Base-by-base conservation (phyloP, 1,140 invertebrate species). In the Rhizoglyphus robini region DNA sequence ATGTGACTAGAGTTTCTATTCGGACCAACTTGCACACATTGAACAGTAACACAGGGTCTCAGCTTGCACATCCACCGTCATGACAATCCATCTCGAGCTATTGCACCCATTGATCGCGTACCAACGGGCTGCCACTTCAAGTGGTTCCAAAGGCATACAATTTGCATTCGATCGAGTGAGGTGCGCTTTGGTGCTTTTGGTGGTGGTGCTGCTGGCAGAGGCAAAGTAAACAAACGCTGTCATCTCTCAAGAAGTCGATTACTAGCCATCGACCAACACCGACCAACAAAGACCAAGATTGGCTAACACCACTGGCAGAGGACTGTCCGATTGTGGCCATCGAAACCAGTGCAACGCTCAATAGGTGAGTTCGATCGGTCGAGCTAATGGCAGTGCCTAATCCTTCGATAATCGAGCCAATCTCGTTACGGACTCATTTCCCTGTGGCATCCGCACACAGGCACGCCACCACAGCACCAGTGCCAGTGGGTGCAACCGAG, bases 221-320 rank as follows among this genome's bases (percentile, higher is more conserved):
- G 51, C 23, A 54, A 54, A 54, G 51, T 54, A 54, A 54, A 54
- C 51, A 54, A 46, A 54, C 51, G 51, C 18, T 41, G 36, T 41
- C 36, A 41, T 41, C 36, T 41, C 51, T 54, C 51, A 54, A 54
- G 51, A 54, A 27, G 51, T 54, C 41, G 41, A 46, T 46, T 23
- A 15, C n/a, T n/a, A n/a, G n/a, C n/a, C n/a, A n/a, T 15, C 41
- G 41, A 15, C 41, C 15, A 15, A 46, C 15, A 23, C 41, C 15
- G 23, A 23, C 15, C 41, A 23, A 46, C 41, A 46, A 23, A 46
- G 41, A 15, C 15, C 15, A 46, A 23, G 15, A 23, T 15, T 23
- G 41, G 23, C 41, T 15, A 23, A 46, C 41, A 46, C 15, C 15
- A 23, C 15, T 15, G 41, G 23, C 41, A 46, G 41, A 41, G 18